Base-by-base conservation (phyloP, 2,888 invertebrate genomes). In the Sinotaia quadrata region DNA sequence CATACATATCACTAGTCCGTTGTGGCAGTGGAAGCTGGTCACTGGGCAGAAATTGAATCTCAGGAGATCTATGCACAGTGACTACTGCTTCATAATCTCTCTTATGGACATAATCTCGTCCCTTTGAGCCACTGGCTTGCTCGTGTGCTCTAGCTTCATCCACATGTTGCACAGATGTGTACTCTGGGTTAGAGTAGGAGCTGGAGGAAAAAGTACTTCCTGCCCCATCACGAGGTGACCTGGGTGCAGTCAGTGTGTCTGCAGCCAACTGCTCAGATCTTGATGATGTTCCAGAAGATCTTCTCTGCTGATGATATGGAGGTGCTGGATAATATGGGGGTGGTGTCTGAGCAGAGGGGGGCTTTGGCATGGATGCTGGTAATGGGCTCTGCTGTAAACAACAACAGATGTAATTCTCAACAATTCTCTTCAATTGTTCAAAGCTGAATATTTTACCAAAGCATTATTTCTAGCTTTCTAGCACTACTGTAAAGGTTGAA, bases 321-420 rank as follows among this genome's bases (percentile, higher is more conserved):
- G 83, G 84, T 51, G 82, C 78, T 31, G 81, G 78, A 62, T 78
- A 78, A 72, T 83, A 83, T 0, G 83, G 81, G 24, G 84, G 84
- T 8, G 79, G 80, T 29, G 63, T 58, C 33, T 58, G 51, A 12
- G 21, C 54, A 4, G n/a, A 24, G 24, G 33, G 5, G 4, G 33
- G n/a, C n/a, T 21, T 47, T 21, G 3, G 29, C n/a, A 52, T 7
- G 4, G 41, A 33, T 21, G 52, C 31, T 4, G 41, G 63, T 10
- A 21, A 24, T 31, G 63, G 68, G 44, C 68, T 59, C 31, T 57
- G 21, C 68, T 71, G 49, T 10, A 51, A 52, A 44, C 27, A 58
- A 49, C 24, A 33, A 54, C 31, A n/a, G n/a, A n/a, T n/a, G n/a
- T n/a, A n/a, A n/a, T n/a, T n/a, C n/a, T n/a, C n/a, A n/a, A n/a